phyloP scores from a whole-genome alignment of 2,888 invertebrate species.

The Caenorhabditis sulstoni region DNA sequence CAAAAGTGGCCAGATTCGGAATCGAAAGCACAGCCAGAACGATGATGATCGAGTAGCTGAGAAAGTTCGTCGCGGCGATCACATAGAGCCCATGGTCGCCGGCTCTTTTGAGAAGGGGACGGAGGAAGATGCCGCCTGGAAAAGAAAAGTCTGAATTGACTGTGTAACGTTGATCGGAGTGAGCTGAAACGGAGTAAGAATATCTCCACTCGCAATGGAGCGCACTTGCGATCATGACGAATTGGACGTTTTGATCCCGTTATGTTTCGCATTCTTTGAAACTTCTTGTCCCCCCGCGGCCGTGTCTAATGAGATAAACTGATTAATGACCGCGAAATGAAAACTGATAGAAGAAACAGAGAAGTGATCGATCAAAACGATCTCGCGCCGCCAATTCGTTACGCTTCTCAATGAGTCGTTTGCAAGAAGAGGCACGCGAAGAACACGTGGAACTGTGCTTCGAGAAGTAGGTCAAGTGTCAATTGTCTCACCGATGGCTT shows the following conservation, averaged over 20 bases:
- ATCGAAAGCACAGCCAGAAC: slow-evolving; percentile 57
- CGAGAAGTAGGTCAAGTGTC: not conserved
- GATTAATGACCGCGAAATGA: not conserved
- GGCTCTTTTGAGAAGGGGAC: slow-evolving; percentile 61
- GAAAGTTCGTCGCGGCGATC: slow-evolving; percentile 55
- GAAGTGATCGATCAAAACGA: slow-evolving; percentile 15
- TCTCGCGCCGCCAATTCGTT: not conserved
- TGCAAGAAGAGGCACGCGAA: not conserved
- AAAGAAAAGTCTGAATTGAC: not conserved
- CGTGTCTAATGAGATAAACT: not conserved
- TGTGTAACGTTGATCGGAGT: no score
- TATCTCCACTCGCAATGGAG: no score
- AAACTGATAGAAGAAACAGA: not conserved
- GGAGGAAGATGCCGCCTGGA: slow-evolving; percentile 64
- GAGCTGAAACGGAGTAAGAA: no score
- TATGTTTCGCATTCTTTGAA: not conserved
- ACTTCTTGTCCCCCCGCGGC: no score
- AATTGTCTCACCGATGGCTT: slow-evolving; percentile 64
- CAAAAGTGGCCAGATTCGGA: slow-evolving; percentile 61
- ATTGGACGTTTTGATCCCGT: no score
- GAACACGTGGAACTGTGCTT: not conserved
- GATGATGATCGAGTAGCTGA: slow-evolving; percentile 55
- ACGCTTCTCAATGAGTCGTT: not conserved
- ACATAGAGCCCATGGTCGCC: slow-evolving; percentile 61
- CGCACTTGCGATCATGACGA: no score